phyloP scores from a whole-genome alignment of 2,888 invertebrate species.

The Shargacucullia verbasci region DNA sequence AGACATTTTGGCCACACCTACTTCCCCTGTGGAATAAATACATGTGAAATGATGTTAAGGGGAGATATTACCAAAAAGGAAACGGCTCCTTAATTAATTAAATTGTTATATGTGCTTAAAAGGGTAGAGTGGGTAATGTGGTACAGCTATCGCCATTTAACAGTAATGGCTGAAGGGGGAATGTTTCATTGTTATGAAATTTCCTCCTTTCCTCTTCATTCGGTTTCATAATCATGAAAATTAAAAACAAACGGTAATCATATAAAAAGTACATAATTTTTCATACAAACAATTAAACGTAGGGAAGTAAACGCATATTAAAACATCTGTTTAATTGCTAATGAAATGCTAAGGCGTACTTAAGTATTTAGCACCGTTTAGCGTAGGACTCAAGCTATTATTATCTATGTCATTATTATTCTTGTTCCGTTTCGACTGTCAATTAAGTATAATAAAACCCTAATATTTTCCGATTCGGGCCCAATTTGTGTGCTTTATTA shows the following conservation, averaged over 20 bases:
- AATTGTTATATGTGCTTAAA: conserved; percentile 41
- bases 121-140: conserved; percentile 13
- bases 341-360: conserved; percentile 13
- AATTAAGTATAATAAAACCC: conserved; percentile 66
- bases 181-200: not conserved
- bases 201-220: too few relatives aligned
- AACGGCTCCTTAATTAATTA: conserved; percentile 49
- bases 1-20: conserved; percentile 28
- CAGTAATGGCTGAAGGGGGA: conserved; percentile 2
- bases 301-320: too few relatives aligned
- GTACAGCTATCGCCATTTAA: not conserved
- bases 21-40: conserved; percentile 34
- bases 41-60: conserved; percentile 31
- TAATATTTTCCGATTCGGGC: conserved; percentile 50
- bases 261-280: too few relatives aligned
- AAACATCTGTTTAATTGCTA: not conserved
- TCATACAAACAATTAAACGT: too few relatives aligned
- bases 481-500: conserved; percentile 57
- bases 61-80: conserved; percentile 27
- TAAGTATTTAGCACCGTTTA: conserved; percentile 30
- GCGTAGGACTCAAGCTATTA: conserved; percentile 16
- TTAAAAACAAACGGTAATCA: too few relatives aligned
- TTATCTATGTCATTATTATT: conserved; percentile 17
- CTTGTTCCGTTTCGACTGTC: conserved; percentile 33
- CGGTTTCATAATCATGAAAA: too few relatives aligned